These are phyloP conservation scores for Drosophila parvula DNA, from an alignment of 1,140 invertebrate genomes.

Conservation along the genomic window DNA sequence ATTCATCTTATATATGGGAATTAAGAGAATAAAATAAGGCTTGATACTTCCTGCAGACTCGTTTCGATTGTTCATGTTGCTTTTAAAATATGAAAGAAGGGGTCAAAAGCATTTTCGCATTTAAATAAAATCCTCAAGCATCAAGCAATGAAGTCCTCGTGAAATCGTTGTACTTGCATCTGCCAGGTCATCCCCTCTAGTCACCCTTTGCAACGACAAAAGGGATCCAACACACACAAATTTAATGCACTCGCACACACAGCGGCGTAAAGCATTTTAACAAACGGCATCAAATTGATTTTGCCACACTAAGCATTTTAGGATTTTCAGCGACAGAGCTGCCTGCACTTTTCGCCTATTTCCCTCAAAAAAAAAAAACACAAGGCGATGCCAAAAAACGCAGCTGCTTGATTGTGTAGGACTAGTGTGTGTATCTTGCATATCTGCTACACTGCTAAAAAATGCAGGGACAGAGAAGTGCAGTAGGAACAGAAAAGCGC, in stretches of 20 bases:
- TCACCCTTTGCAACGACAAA: not conserved
- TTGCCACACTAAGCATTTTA: conserved; percentile 72
- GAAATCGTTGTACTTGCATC: conserved; percentile 8
- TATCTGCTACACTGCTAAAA: conserved; percentile 47
- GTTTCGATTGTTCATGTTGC: not conserved
- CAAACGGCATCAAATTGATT: conserved; percentile 78
- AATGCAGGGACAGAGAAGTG: not conserved
- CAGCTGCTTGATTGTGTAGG: conserved; percentile 10
- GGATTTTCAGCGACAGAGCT: conserved; percentile 47
- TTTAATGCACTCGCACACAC: conserved; percentile 48
- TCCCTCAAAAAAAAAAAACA: conserved; percentile 8
- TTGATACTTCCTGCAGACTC: not conserved
- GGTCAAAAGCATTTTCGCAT: too few relatives aligned
- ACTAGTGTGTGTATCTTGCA: conserved; percentile 45
- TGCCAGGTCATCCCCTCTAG: conserved; percentile 2
- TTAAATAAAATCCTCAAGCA: not conserved
- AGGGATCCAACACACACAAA: too few relatives aligned
- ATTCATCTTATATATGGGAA: not conserved
- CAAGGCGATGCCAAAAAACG: conserved; percentile 26
- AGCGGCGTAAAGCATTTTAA: conserved; percentile 61
- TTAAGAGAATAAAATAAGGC: not conserved
- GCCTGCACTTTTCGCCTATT: not conserved
- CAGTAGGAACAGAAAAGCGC: not conserved
- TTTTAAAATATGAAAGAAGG: conserved; percentile 6
- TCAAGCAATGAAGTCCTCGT: conserved; percentile 12